These are phyloP conservation scores for Aratinga solstitialis DNA, from an alignment of 2,797 vertebrate genomes.

Conservation along the genomic window DNA sequence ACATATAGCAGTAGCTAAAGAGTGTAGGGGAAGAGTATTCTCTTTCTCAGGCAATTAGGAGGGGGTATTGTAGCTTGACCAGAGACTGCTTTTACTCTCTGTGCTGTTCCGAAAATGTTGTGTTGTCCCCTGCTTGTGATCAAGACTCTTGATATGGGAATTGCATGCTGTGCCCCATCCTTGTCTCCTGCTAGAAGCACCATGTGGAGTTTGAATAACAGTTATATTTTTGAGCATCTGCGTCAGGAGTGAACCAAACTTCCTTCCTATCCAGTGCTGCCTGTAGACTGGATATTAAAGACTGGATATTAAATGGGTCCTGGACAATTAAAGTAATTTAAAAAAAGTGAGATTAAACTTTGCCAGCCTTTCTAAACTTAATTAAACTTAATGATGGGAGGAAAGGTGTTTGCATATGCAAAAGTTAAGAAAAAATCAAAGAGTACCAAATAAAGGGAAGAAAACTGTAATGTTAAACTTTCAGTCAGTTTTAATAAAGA, in stretches of 20 bases:
- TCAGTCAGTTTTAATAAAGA: background rate
- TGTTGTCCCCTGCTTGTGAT: background rate
- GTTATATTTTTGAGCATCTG: background rate
- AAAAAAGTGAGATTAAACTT: background rate
- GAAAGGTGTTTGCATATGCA: background rate
- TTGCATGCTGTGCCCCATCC: background rate
- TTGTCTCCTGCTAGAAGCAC: background rate
- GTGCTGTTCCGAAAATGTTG: background rate
- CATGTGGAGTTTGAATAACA: background rate
- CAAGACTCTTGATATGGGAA: background rate
- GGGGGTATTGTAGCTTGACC: background rate
- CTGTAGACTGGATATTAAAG: background rate
- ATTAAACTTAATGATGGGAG: background rate
- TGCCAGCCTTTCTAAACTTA: background rate
- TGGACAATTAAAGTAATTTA: background rate
- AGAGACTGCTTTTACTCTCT: background rate
- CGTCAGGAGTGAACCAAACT: background rate
- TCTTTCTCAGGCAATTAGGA: background rate
- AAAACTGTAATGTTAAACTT: background rate
- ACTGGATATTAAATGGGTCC: background rate
- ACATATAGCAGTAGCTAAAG: accelerated
- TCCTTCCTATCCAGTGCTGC: background rate
- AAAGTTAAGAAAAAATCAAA: background rate
- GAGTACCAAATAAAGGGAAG: background rate
- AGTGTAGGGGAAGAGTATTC: background rate